Evolutionary conservation across 64 coral and sea anemone species (phyloP), one percentile per base, ranked within the genome.

Genomic region (Platygyra sinensis): DNA sequence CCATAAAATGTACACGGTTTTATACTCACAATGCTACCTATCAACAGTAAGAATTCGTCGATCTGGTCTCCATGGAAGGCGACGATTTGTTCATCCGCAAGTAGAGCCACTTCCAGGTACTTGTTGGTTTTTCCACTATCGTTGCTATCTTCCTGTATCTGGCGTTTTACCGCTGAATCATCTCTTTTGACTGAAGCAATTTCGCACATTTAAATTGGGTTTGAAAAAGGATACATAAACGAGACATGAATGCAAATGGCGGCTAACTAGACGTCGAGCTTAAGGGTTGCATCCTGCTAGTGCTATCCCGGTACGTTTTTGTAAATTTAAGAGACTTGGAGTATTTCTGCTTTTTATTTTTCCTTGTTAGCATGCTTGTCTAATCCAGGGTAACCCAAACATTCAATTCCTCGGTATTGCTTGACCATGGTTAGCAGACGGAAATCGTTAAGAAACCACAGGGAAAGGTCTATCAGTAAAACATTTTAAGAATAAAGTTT

Each of bases 11-110:
- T 16, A 59, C 10, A 7, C 0, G 46, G 27, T 39, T 25, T 63
- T 42, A 24, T 29, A 76, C 74, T 78, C 86, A 92, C 90, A 50
- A 92, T 67, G 59, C 86, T 75, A 11, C 69, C 90, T 0, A 92
- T 54, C 18, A 79, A 62, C 14, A 92, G 49, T 2, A 92, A 42
- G 5, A 78, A 80, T 5, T 76, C 86, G 60, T 86, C 84, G 2
- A 75, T 79, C 16, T 52, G 52, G 1, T 91, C 38, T 24, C 80
- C 90, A 67, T 91, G 81, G 10, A 0, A 1, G 5, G 31, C 50
- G 4, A 82, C 80, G 28, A 67, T 22, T n/a, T 28, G 50, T 75
- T 92, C 82, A 46, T 92, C 90, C 16, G 90, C 90, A 10, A 87
- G 38, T 10, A 87, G 3, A 22, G 84, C 82, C 4, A 76, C 77